Percentiles rank a stretch among this genome's conserved stretches.
Evolutionary conservation across 2,888 invertebrate genomes (phyloP).

Genomic region (Cyrtodaria siliqua): DNA sequence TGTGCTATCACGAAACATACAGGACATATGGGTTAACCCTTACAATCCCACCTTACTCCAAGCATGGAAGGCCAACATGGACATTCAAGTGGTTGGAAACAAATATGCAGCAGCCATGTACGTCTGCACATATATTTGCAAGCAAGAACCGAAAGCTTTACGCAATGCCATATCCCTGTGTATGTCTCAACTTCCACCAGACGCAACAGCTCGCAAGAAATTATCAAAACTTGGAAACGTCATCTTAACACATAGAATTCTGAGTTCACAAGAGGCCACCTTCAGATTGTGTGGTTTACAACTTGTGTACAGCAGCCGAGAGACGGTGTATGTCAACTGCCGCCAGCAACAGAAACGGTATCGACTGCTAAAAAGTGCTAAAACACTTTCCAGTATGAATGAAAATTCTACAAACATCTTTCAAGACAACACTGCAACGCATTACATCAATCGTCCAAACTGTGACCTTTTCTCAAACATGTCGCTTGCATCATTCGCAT

Average conservation of each 20-base stretch:
- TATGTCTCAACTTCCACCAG: neutral
- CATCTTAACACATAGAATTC: conserved; percentile 18
- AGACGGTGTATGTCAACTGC: conserved; percentile 9
- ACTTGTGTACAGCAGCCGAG: conserved; percentile 12
- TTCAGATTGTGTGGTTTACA: conserved; percentile 6
- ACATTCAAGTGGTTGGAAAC: conserved; percentile 12
- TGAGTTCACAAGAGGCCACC: conserved; percentile 18
- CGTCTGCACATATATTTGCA: conserved; percentile 5
- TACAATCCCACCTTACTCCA: conserved; percentile 4
- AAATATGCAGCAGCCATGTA: conserved; percentile 23
- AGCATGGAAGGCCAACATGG: conserved; percentile 16
- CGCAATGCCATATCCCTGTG: neutral
- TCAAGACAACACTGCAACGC: neutral
- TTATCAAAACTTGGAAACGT: conserved; percentile 24
- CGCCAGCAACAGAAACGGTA: neutral
- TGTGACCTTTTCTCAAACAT: no score
- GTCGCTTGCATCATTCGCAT: conserved; percentile 1
- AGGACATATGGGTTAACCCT: conserved; percentile 13
- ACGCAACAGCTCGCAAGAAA: neutral
- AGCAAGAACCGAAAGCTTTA: conserved; percentile 9
- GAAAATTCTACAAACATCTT: conserved; percentile 15
- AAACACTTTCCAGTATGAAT: neutral
- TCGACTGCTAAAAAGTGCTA: neutral
- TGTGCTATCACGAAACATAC: neutral
- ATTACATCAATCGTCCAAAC: no score